A percentile compares a stretch with the other conserved stretches of the same genome.
Evolutionary conservation across 2,888 invertebrate genomes (phyloP).

Genomic region (Pachydiplax longipennis): DNA sequence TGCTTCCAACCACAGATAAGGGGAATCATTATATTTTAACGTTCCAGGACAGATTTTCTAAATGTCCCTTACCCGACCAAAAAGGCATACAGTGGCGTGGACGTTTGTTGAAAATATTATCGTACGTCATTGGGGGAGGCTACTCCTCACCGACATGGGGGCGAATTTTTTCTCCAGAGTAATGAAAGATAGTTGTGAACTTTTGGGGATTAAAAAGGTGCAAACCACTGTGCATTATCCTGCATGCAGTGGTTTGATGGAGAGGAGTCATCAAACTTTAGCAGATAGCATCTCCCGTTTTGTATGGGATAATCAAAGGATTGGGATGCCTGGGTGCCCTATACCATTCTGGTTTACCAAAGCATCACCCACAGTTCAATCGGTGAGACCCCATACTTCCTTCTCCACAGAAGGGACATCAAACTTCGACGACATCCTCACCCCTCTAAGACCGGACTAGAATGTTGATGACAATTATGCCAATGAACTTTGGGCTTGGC

Average conservation of each 20-base stretch:
- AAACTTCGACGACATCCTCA: not conserved
- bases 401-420: not conserved
- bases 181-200: conserved; percentile 51
- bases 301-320: not conserved
- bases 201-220: conserved; percentile 52
- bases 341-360: not conserved
- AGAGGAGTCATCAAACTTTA: not conserved
- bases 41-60: conserved; percentile 49
- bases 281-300: not conserved
- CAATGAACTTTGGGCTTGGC: not conserved
- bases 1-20: not conserved
- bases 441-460: not conserved
- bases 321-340: not conserved
- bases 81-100: conserved; percentile 50
- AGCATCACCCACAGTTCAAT: not conserved
- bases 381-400: not conserved
- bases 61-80: conserved; percentile 51
- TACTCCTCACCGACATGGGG: not conserved
- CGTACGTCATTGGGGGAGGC: not conserved
- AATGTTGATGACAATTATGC: not conserved
- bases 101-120: conserved; percentile 48
- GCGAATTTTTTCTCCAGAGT: conserved; percentile 53
- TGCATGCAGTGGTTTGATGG: conserved; percentile 52
- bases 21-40: conserved; percentile 50
- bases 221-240: conserved; percentile 54